These are phyloP conservation scores for Oxyura jamaicensis DNA, from an alignment of 2,113 vertebrate genomes.

Conservation along the genomic window DNA sequence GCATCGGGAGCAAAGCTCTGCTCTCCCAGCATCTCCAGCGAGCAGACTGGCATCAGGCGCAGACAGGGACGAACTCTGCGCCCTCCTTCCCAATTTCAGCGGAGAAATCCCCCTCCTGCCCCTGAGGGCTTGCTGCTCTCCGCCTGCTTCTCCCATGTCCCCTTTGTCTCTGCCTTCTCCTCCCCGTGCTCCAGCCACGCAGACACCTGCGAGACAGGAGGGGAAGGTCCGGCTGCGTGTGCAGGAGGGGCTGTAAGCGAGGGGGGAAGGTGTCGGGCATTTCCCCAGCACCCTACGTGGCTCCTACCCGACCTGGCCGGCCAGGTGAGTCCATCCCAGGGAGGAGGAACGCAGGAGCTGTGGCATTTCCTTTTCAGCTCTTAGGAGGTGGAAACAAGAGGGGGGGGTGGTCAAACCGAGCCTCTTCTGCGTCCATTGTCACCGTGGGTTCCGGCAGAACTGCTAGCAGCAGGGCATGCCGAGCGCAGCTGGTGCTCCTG, in stretches of 20 bases:
- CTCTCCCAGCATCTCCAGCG: background rate
- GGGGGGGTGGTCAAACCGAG: background rate
- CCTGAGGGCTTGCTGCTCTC: background rate
- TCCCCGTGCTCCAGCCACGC: background rate
- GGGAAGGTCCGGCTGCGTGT: background rate
- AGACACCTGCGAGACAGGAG: background rate
- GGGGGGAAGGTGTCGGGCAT: background rate
- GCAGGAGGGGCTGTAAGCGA: background rate
- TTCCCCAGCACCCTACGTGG: rapidly evolving
- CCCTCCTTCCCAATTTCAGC: background rate
- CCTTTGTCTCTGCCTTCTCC: background rate
- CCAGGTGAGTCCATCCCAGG: background rate
- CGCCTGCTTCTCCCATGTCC: background rate
- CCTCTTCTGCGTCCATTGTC: rapidly evolving
- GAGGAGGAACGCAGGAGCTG: background rate
- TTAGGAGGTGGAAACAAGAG: background rate
- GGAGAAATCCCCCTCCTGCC: background rate
- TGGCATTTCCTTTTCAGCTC: rapidly evolving
- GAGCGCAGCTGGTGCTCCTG: background rate
- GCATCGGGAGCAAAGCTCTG: background rate
- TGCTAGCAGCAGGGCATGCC: background rate
- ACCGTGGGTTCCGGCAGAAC: rapidly evolving
- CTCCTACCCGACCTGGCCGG: background rate
- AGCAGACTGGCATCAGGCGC: slow-evolving; percentile 26
- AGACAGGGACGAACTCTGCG: slow-evolving; percentile 28